These are phyloP conservation scores for Cremastinae sp. DNA, from an alignment of 2,888 invertebrate genomes.

Conservation along the genomic window DNA sequence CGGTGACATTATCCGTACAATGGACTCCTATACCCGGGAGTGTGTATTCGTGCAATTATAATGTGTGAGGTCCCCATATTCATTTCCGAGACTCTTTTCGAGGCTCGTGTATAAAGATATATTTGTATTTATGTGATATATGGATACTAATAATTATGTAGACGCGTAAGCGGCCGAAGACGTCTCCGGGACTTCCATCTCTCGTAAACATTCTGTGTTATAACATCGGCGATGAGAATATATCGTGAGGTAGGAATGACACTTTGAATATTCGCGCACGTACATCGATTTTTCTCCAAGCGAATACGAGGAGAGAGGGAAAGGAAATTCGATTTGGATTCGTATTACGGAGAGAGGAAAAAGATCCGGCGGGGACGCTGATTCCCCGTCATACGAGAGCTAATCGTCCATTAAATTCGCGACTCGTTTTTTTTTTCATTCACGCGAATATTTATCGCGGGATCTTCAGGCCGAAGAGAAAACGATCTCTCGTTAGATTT, in stretches of 20 bases:
- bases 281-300: slow-evolving; percentile 1
- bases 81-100: slow-evolving; percentile 61
- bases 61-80: slow-evolving; percentile 53
- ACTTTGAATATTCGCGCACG: not conserved
- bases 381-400: slow-evolving; percentile 53
- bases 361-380: slow-evolving; percentile 1
- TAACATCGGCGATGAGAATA: slow-evolving; percentile 34
- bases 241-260: slow-evolving; percentile 24
- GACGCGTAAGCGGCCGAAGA: not conserved
- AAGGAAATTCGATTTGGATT: slow-evolving; percentile 26
- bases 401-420: slow-evolving; percentile 56
- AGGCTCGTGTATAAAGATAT: not conserved
- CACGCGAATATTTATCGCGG: slow-evolving; percentile 1
- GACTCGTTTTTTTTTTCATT: slow-evolving; percentile 7
- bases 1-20: slow-evolving; percentile 71
- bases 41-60: slow-evolving; percentile 53
- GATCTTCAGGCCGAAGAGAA: not conserved
- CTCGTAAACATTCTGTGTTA: slow-evolving; percentile 55
- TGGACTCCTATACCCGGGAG: slow-evolving; percentile 47
- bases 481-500: slow-evolving; percentile 47
- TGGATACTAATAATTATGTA: slow-evolving; percentile 4
- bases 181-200: slow-evolving; percentile 28
- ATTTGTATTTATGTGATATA: slow-evolving; percentile 31
- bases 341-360: slow-evolving; percentile 38
- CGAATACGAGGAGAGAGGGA: not conserved